Base-by-base conservation (phyloP, 2,797 vertebrate species). In the Pelodytes ibericus region DNA sequence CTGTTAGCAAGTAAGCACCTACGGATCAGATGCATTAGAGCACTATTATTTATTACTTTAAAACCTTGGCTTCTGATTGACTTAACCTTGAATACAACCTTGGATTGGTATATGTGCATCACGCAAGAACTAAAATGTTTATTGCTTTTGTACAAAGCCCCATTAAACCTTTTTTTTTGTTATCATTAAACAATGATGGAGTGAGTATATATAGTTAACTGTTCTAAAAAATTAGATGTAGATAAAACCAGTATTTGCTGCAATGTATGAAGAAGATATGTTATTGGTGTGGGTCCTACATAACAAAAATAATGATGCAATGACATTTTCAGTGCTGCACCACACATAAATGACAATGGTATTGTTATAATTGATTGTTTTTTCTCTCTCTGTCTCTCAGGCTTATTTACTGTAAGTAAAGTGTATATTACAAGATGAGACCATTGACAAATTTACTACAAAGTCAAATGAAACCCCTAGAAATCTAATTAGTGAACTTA, bases 61-160 rank as follows among this genome's bases (percentile, higher is more conserved):
- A 67, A 22, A 10, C 29, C 25, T 31, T 29, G 29, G 41, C 30
- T 62, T 36, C 26, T 69, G 57, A 75, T 62, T 62, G 57, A 53
- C 30, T 51, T 69, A 53, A 69, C 74, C 57, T 75, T 75, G 29
- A 26, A 26, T 69, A 20, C 2, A 20, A 61, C 57, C 56, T 75
- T 15, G 11, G 13, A 59, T 61, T 15, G 24, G 33, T 75, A 69
- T 53, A 22, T 68, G 25, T 75, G 72, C 58, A 59, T 66, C 63
- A 58, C 20, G 49, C 36, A 24, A 41, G 25, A 24, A 25, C 25
- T 65, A 29, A 41, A 57, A 30, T 47, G 33, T 24, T 74, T n/a
- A 44, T 73, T 31, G 27, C 16, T 22, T 36, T 36, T 1, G 11
- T 36, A 36, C 11, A 36, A 36, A 36, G 5, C 33, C 33, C 11